phyloP scores from a whole-genome alignment of 2,797 vertebrate genomes.

The Characodon lateralis region DNA sequence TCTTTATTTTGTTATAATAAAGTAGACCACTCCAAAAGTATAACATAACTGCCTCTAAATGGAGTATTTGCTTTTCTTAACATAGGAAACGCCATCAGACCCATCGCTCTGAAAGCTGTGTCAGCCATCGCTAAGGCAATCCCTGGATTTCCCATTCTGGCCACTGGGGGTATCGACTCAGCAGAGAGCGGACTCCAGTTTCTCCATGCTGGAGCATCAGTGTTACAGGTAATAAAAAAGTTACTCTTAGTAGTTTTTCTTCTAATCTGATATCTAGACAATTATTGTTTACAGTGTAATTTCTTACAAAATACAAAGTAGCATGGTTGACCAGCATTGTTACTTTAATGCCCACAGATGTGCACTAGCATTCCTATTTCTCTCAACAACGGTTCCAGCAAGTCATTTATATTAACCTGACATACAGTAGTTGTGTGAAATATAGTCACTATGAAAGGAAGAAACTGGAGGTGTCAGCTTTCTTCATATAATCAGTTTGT shows the following conservation, averaged over 20 bases:
- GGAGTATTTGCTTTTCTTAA: background rate
- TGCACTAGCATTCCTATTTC: background rate
- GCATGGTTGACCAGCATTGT: background rate
- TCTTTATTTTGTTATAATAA: background rate
- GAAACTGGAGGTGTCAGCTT: background rate
- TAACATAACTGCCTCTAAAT: background rate
- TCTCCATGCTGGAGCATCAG: conserved; percentile 90
- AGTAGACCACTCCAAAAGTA: background rate
- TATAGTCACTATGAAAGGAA: background rate
- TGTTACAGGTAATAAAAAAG: conserved; percentile 85
- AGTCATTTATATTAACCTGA: background rate
- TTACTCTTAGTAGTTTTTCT: conserved; percentile 1
- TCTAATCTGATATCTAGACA: background rate
- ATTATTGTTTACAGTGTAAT: background rate
- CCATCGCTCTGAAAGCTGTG: conserved; percentile 90
- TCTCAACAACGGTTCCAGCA: background rate
- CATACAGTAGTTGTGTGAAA: background rate
- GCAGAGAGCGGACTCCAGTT: conserved; percentile 93
- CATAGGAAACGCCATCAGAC: conserved; percentile 90
- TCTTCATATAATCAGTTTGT: background rate
- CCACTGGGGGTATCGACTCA: conserved; percentile 94
- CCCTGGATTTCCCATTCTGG: conserved; percentile 90
- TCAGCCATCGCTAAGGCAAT: conserved; percentile 86
- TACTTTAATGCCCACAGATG: background rate
- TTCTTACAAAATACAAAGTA: background rate